Evolutionary conservation across 2,797 vertebrate species (phyloP), one percentile per base, ranked within the genome.

Genomic region (Tinamus major): DNA sequence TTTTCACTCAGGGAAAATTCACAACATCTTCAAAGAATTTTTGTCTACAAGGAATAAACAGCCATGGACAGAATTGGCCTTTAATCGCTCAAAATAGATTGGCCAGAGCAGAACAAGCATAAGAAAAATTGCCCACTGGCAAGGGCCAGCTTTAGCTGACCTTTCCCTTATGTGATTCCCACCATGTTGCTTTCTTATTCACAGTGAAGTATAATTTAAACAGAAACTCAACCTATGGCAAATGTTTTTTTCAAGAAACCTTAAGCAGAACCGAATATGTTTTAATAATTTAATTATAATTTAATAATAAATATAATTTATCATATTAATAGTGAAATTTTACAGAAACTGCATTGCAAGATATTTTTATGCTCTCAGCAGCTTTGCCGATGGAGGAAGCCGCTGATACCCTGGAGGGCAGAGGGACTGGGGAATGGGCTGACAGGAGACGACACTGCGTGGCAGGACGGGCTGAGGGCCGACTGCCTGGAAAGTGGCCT

Each of bases 151-250:
- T 37, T 65, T 62, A 29, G 17, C 26, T 79, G 62, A 87, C 83
- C 33, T 78, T 78, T 56, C 65, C 41, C 4, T 67, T 80, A 63
- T 23, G 79, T 67, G 67, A 81, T 90, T 79, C 75, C 67, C 58
- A 71, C 67, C 33, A 42, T 67, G 71, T 87, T 76, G 53, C 79
- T 67, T 3, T 70, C 86, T 89, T 91, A 72, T 83, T 81, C 70
- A 31, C 62, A 58, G 17, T 24, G 56, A 87, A 74, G 82, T 84
- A 33, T 65, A 74, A 58, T 78, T 87, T 89, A 85, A 89, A 87
- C 62, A 90, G 75, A 77, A 81, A 33, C 14, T 74, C 37, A 70
- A 31, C 41, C 18, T 69, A 42, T 58, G 51, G 19, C 20, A 18
- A 19, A 53, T 41, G 11, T 0, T 58, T 83, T 46, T 81, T 84